Base-by-base conservation (phyloP, 2,888 invertebrate genomes). In the Hesperia comma region DNA sequence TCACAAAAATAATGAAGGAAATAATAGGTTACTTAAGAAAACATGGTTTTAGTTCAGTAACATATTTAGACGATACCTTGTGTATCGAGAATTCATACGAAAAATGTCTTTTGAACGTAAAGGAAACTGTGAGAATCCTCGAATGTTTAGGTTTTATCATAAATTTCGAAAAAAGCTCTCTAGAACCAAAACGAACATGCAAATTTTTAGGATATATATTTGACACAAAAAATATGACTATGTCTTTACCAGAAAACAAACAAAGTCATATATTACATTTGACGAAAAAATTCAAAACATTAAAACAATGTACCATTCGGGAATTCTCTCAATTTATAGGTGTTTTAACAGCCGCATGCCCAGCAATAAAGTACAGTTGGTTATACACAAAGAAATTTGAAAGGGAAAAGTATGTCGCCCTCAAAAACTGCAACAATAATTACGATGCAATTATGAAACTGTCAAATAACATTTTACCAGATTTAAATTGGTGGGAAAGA, bases 261-360 rank as follows among this genome's bases (percentile, higher is more conserved):
- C 61, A 49, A 14, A n/a, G n/a, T 12, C 46, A 58, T 15, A 70
- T 70, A 43, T 12, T 14, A 10, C 0, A 54, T 10, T 49, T 66
- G 10, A 32, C 63, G 17, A 33, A 53, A n/a, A 32, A 61, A 60
- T 63, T 26, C 10, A 19, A 1, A 51, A 6, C 17, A 26, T n/a
- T 56, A 54, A 60, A 60, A 10, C 55, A n/a, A 46, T 69, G 58
- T 69, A 57, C 63, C n/a, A 68, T 72, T 15, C 32, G 70, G 61
- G 55, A 70, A 49, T 70, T 71, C 37, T 63, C 72, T 12, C 58
- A 70, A n/a, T 63, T 68, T 8, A 68, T 74, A n/a, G 75, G 73
- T 15, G n/a, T 69, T 1, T 43, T 75, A 17, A 67, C 58, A 14
- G 68, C 73, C 6, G 71, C 72, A 5, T 75, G 73, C 21, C 74